Conservation (phyloP, 2,888 invertebrate species). For the Himalopsyche anomala region DNA sequence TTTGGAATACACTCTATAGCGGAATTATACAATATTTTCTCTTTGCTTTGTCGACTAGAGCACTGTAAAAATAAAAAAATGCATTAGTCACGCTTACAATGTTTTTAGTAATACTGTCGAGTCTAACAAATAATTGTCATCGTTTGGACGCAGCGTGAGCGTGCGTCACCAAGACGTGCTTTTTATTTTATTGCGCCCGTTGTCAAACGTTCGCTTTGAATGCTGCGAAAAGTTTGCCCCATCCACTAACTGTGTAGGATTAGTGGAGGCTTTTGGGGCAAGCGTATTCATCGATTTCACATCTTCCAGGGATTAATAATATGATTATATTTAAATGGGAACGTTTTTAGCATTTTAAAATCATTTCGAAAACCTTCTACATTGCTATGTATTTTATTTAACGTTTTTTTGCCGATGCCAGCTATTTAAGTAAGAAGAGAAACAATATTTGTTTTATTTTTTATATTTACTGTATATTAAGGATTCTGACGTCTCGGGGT, state of each 20-base stretch:
- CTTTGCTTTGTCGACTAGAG: too few species aligned
- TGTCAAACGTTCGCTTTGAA: slow-evolving; percentile 40
- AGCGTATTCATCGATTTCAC: slow-evolving; percentile 41
- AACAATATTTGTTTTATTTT: too few species aligned
- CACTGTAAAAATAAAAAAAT: too few species aligned
- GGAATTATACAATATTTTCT: too few species aligned
- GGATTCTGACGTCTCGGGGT: too few species aligned
- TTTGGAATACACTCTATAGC: too few species aligned
- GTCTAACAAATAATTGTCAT: neutral
- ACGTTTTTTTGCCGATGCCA: too few species aligned
- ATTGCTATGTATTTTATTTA: neutral
- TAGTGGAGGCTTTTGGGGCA: slow-evolving; percentile 19
- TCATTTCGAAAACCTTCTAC: neutral
- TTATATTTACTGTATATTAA: too few species aligned
- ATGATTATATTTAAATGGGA: slow-evolving; percentile 32
- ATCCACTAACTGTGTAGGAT: slow-evolving; percentile 13
- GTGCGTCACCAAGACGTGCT: slow-evolving; percentile 40
- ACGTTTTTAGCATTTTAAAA: slow-evolving; percentile 13
- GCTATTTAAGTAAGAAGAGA: too few species aligned
- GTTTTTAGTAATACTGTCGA: too few species aligned
- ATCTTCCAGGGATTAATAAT: slow-evolving; percentile 35
- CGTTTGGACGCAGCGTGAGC: neutral
- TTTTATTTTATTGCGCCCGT: slow-evolving; percentile 40
- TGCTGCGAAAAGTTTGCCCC: slow-evolving; percentile 38
- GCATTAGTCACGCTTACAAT: too few species aligned